Evolutionary conservation across 2,888 invertebrate genomes (phyloP).

Genomic region (Meloe dianella): DNA sequence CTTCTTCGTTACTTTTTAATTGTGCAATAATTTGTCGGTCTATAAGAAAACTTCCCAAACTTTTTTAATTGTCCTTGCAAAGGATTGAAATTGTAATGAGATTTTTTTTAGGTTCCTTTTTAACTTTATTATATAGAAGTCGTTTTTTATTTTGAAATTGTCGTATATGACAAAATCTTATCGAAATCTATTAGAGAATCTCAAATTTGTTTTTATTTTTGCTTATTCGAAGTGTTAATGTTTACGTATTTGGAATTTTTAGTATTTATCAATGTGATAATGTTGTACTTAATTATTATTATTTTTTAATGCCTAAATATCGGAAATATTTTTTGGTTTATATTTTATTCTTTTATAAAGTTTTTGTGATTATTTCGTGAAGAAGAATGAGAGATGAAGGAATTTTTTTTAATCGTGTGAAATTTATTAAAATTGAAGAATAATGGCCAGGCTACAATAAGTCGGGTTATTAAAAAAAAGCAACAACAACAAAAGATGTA

Average conservation of each 20-base stretch:
- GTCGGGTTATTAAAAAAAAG: constrained; percentile 23
- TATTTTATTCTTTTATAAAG: constrained; percentile 1
- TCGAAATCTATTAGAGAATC: constrained; percentile 17
- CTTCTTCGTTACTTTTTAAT: no score
- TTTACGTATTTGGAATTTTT: constrained; percentile 20
- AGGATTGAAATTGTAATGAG: constrained; percentile 42
- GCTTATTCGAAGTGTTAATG: constrained; percentile 5
- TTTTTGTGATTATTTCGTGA: constrained; percentile 5
- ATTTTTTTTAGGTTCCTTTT: constrained; percentile 39
- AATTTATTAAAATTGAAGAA: constrained; percentile 13
- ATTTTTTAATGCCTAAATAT: constrained; percentile 19
- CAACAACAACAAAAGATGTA: constrained; percentile 21
- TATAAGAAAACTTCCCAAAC: not conserved
- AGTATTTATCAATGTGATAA: constrained; percentile 38
- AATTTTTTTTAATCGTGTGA: constrained; percentile 12
- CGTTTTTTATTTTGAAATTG: constrained; percentile 16
- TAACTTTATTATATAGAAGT: constrained; percentile 9
- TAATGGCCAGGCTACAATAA: constrained; percentile 39
- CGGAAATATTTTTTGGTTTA: constrained; percentile 8
- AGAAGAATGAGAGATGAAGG: constrained; percentile 9
- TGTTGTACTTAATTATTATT: constrained; percentile 37
- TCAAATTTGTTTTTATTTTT: constrained; percentile 14
- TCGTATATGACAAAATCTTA: constrained; percentile 16
- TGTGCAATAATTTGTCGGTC: constrained; percentile 4
- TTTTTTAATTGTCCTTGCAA: constrained; percentile 26